Conservation (phyloP, 2,888 invertebrate genomes). For the Hedychridium roseum region DNA sequence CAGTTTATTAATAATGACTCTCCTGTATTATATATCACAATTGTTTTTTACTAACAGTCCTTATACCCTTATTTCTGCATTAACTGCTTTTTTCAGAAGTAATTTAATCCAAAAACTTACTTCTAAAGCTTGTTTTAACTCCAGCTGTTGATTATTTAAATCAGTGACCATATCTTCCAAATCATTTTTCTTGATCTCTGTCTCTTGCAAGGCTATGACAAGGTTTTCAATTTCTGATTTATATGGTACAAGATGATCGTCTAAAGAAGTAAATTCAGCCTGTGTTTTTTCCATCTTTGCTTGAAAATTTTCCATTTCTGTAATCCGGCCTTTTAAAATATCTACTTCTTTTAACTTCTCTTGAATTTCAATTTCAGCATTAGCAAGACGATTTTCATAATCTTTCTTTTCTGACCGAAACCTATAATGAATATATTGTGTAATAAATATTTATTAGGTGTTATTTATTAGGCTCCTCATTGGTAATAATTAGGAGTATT, state of each 20-base stretch:
- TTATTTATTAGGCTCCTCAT: too few species aligned
- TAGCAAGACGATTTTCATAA: conserved; percentile 17
- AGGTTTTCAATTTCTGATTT: conserved; percentile 26
- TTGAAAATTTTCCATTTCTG: conserved; percentile 16
- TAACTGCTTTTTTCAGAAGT: too few species aligned
- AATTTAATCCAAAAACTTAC: too few species aligned
- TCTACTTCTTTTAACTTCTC: conserved; percentile 4
- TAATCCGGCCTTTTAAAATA: conserved; percentile 18
- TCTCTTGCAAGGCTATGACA: conserved; percentile 18
- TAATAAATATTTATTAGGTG: too few species aligned
- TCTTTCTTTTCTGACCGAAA: conserved; percentile 1
- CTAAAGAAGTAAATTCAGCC: neutral
- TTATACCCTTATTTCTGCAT: too few species aligned
- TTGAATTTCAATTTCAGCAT: conserved; percentile 7
- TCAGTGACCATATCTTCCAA: conserved; percentile 22
- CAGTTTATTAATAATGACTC: neutral
- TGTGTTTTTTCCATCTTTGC: conserved; percentile 1
- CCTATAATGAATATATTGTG: too few species aligned
- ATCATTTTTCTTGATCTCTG: conserved; percentile 12
- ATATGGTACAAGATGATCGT: conserved; percentile 17
- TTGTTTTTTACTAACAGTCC: too few species aligned
- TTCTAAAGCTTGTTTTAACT: conserved; percentile 25
- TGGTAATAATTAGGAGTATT: too few species aligned
- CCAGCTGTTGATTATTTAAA: conserved; percentile 21
- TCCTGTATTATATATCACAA: too few species aligned